These are phyloP conservation scores for Pterocles gutturalis DNA, from an alignment of 2,113 vertebrate genomes.

Conservation along the genomic window DNA sequence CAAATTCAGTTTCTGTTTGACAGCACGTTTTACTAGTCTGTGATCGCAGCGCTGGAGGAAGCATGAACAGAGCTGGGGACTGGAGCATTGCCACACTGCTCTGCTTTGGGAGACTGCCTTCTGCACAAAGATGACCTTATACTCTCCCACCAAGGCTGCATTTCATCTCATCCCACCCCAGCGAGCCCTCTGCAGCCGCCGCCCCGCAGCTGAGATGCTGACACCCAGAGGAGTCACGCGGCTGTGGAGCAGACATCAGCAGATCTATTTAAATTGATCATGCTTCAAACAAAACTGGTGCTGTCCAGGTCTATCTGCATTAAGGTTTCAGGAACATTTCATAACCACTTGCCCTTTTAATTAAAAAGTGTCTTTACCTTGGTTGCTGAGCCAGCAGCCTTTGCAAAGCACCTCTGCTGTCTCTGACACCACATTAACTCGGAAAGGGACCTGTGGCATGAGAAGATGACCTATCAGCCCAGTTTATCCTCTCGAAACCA, in stretches of 20 bases:
- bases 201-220: fast-evolving
- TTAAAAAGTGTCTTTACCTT: not conserved
- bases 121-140: not conserved
- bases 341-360: not conserved
- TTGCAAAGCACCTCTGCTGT: not conserved
- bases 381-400: not conserved
- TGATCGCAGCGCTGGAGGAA: not conserved
- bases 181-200: not conserved
- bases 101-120: not conserved
- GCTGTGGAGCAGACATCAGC: not conserved
- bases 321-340: not conserved
- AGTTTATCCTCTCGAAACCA: not conserved
- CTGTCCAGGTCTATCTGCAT: not conserved
- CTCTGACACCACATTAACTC: not conserved
- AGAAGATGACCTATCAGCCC: not conserved
- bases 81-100: not conserved
- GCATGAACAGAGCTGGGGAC: not conserved
- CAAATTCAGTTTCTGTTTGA: not conserved
- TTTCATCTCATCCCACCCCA: not conserved
- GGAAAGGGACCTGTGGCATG: not conserved
- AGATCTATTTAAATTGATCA: conserved; percentile 27
- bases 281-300: not conserved
- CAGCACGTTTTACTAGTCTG: not conserved
- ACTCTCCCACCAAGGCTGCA: not conserved
- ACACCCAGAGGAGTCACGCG: not conserved